Conservation (phyloP, 1,140 invertebrate species). For the Sinonovacula constricta region DNA sequence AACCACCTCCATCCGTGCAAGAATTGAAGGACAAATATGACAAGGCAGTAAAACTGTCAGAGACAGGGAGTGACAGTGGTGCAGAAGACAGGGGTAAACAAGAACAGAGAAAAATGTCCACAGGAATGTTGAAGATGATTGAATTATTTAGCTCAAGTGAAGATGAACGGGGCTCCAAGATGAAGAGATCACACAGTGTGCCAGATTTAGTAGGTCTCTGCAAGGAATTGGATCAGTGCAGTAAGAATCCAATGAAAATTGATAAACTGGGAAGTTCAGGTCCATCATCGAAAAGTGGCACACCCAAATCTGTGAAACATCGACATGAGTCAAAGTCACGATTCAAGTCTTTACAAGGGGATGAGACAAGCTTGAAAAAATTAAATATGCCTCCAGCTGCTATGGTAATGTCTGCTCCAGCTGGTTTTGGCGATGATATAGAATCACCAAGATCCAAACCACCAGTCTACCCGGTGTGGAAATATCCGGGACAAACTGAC, state of each 20-base stretch:
- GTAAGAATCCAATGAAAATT: conserved; percentile 40
- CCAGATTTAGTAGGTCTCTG: conserved; percentile 51
- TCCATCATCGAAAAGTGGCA: conserved; percentile 16
- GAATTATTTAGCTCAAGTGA: conserved; percentile 70
- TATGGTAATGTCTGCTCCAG: conserved; percentile 46
- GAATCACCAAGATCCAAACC: conserved; percentile 53
- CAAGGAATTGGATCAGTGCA: neutral
- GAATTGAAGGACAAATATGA: conserved; percentile 53
- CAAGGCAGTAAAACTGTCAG: conserved; percentile 38
- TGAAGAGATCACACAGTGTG: conserved; percentile 56
- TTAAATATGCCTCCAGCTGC: conserved; percentile 39
- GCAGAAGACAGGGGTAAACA: no score
- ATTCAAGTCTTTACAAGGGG: conserved; percentile 33
- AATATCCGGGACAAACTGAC: conserved; percentile 41
- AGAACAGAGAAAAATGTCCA: conserved; percentile 42
- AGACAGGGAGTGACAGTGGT: conserved; percentile 60
- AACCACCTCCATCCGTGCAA: conserved; percentile 8
- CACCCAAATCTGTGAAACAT: conserved; percentile 53
- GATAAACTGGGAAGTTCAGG: conserved; percentile 33
- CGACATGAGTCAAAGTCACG: conserved; percentile 49
- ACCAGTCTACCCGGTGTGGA: conserved; percentile 54
- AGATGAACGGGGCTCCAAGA: conserved; percentile 47
- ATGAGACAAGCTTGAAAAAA: conserved; percentile 42
- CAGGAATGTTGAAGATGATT: conserved; percentile 63
- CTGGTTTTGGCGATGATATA: conserved; percentile 21